Evolutionary conservation across 2,113 vertebrate genomes (phyloP), one percentile per base, ranked within the genome.

Genomic region (Phalacrocorax brasilianus): DNA sequence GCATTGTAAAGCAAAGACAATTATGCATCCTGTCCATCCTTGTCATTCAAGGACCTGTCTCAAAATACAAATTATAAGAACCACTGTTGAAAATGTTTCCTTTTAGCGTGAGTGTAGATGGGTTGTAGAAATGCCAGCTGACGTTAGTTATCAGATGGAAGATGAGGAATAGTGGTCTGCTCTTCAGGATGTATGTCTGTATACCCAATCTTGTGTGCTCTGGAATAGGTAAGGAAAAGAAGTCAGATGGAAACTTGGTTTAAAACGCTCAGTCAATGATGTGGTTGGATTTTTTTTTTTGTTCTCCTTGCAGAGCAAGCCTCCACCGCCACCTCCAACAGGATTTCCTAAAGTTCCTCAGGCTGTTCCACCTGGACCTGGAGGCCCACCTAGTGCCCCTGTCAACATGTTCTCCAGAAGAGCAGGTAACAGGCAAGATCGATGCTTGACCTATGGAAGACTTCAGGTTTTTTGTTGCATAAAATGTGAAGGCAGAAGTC

Each of bases 351-450:
- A 97, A 97, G 93, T 92, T 67, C 94, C 98, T 12, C 98, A 97
- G 77, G 52, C 92, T 26, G 95, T 65, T 9, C 96, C 98, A 8
- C 85, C 96, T 11, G 98, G 98, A 7, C 97, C 98, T 5, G 92
- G 96, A 2, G 96, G 91, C 8, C 97, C 97, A 2, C 97, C 98
- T 1, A 56, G 94, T 38, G 81, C 98, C 93, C 62, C 98, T 68
- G 98, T 99, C 83, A 99, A 99, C 38, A 97, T 99, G 74, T 99
- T 99, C 97, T 99, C 99, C 81, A 99, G 99, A 93, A 99, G 98
- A 98, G 99, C 99, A 98, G 99, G 99, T 99, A 97, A 68, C 27
- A 30, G 27, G 7, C 33, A 42, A 8, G 15, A 16, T 4, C 50
- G 12, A 8, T 50, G 14, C 35, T n/a, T n/a, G 12, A 66, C 38